Percentiles rank a stretch among this genome's conserved stretches.
phyloP scores from a whole-genome alignment of 2,888 invertebrate genomes.

The Drosophila anceps region DNA sequence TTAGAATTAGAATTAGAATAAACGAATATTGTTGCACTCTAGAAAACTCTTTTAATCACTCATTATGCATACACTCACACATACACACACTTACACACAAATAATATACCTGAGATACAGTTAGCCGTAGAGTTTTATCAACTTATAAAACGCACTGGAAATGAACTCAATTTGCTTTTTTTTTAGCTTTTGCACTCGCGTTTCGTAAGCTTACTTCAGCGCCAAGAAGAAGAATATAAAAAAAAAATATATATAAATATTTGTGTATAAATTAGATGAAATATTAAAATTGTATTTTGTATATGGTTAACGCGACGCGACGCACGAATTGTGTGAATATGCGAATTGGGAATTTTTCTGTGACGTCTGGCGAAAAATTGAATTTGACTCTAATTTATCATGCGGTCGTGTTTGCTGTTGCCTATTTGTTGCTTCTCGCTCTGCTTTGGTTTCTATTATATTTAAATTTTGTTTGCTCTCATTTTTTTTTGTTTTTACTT shows the following conservation, averaged over 20 bases:
- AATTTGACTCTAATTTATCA: constrained; percentile 30
- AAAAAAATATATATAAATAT: background rate
- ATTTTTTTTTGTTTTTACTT: constrained; percentile 9
- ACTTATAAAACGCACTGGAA: background rate
- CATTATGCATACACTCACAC: background rate
- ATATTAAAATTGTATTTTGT: constrained; percentile 16
- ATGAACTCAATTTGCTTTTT: background rate
- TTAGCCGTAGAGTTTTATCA: background rate
- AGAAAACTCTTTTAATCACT: constrained; percentile 6
- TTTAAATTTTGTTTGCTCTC: constrained; percentile 30
- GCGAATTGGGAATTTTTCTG: constrained; percentile 29
- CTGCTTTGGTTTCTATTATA: constrained; percentile 8
- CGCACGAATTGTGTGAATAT: constrained; percentile 28
- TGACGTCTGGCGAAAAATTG: constrained; percentile 25
- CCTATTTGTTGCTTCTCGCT: constrained; percentile 10
- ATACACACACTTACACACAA: background rate
- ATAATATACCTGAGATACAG: constrained; percentile 34
- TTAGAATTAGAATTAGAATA: constrained; percentile 7
- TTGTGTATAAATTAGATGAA: background rate
- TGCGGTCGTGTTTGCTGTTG: constrained; percentile 8
- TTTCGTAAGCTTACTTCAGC: constrained; percentile 21
- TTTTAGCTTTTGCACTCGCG: constrained; percentile 14
- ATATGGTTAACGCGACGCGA: constrained; percentile 27
- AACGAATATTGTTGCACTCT: constrained; percentile 5
- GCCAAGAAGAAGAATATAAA: constrained; percentile 7